These are phyloP conservation scores for Julus scandinavius DNA, from an alignment of 2,888 invertebrate genomes.

Conservation along the genomic window DNA sequence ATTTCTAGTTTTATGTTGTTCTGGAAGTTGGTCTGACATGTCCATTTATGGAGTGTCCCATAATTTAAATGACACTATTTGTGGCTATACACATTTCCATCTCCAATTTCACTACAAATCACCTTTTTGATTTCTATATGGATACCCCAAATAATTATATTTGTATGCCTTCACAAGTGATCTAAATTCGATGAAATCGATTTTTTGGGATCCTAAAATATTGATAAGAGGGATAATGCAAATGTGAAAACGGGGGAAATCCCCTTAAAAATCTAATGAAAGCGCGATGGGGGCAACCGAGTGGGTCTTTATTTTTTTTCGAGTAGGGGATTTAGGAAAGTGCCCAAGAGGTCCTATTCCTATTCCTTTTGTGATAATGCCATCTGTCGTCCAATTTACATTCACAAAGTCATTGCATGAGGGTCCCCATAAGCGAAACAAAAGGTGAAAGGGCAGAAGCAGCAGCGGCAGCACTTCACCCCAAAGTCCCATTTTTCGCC, in stretches of 20 bases:
- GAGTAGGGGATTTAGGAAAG: background rate
- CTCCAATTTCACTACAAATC: too few relatives aligned
- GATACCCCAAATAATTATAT: background rate
- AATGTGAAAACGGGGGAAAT: background rate
- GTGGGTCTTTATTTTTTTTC: background rate
- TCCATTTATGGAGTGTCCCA: too few relatives aligned
- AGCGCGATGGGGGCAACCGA: background rate
- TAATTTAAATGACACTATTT: too few relatives aligned
- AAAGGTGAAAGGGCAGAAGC: background rate
- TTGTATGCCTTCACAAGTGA: too few relatives aligned
- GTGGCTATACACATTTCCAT: too few relatives aligned
- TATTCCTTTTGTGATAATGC: background rate
- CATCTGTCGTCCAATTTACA: slow-evolving; percentile 5
- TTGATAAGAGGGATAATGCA: slow-evolving; percentile 11
- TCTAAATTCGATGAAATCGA: background rate
- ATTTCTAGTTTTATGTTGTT: background rate
- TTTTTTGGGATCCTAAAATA: background rate
- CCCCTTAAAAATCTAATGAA: background rate
- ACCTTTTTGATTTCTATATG: too few relatives aligned
- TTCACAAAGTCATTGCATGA: background rate
- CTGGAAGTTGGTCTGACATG: too few relatives aligned
- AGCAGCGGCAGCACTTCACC: background rate
- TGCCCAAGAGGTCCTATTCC: background rate
- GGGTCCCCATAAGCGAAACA: background rate
- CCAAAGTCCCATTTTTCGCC: background rate